A percentile compares a stretch with the other conserved stretches of the same genome.
Evolutionary conservation across 2,797 vertebrate genomes (phyloP).

Genomic region (Sus cebifrons): DNA sequence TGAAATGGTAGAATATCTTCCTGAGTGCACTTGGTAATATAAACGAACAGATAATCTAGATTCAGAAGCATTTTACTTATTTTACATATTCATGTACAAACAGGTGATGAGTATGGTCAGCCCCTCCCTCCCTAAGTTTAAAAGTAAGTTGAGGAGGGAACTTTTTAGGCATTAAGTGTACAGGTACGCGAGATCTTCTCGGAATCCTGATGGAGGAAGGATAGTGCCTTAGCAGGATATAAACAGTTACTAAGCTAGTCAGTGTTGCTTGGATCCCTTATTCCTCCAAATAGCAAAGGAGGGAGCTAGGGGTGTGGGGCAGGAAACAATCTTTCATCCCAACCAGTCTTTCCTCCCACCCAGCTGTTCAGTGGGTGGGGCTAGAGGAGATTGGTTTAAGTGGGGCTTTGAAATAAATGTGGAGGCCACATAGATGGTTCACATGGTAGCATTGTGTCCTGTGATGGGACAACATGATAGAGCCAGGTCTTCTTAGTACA

Average conservation of each 20-base stretch:
- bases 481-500: background rate
- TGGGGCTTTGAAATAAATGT: background rate
- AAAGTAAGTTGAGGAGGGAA: background rate
- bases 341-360: slow-evolving; percentile 28
- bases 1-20: background rate
- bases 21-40: background rate
- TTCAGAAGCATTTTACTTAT: background rate
- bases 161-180: background rate
- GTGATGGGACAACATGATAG: background rate
- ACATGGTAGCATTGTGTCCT: background rate
- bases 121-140: background rate
- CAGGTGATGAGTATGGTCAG: too few species aligned
- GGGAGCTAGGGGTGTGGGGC: background rate
- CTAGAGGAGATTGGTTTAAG: background rate
- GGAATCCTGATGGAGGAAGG: background rate
- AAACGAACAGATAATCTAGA: background rate
- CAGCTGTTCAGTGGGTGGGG: slow-evolving; percentile 70
- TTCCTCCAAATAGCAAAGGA: background rate
- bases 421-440: background rate
- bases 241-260: background rate
- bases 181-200: background rate
- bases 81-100: background rate
- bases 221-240: background rate
- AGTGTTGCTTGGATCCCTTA: background rate
- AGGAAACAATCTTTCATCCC: too few species aligned